phyloP scores from a whole-genome alignment of 2,113 vertebrate genomes.

The Hirundichthys speculiger region DNA sequence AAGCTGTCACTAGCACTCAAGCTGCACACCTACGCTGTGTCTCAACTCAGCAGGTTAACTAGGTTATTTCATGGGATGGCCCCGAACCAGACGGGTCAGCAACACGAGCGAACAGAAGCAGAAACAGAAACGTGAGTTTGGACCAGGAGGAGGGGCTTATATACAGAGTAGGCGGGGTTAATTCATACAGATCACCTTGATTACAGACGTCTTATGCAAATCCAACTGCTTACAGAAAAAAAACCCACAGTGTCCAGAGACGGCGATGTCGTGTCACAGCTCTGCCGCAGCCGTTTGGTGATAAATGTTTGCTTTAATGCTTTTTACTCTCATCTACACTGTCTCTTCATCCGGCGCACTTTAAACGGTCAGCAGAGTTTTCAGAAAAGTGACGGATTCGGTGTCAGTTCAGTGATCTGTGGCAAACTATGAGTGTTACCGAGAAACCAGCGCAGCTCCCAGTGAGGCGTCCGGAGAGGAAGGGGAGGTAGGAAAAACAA shows the following conservation, averaged over 20 bases:
- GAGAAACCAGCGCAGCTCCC: too few species aligned
- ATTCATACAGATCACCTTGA: slow-evolving; percentile 54
- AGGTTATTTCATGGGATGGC: slow-evolving; percentile 43
- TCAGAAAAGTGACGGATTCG: too few species aligned
- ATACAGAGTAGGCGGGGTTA: slow-evolving; percentile 39
- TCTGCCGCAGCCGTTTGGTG: not conserved
- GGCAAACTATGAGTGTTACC: too few species aligned
- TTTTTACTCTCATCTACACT: not conserved
- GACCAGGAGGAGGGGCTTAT: slow-evolving; percentile 45
- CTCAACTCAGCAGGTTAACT: slow-evolving; percentile 54
- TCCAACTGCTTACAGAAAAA: slow-evolving; percentile 66
- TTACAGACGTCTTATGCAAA: slow-evolving; percentile 33
- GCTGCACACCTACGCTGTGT: slow-evolving; percentile 56
- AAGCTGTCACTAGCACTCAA: slow-evolving; percentile 62
- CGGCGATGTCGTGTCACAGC: not conserved
- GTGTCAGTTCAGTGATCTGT: too few species aligned
- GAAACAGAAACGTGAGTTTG: slow-evolving; percentile 48
- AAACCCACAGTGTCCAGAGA: slow-evolving; percentile 11
- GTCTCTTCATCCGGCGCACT: too few species aligned
- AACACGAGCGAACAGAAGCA: slow-evolving; percentile 58
- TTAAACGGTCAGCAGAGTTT: too few species aligned
- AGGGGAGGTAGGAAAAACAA: too few species aligned
- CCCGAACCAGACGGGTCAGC: slow-evolving; percentile 33
- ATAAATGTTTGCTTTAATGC: not conserved
- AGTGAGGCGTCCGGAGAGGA: too few species aligned